Base-by-base conservation (phyloP, 2,797 vertebrate genomes). In the Menidia menidia region DNA sequence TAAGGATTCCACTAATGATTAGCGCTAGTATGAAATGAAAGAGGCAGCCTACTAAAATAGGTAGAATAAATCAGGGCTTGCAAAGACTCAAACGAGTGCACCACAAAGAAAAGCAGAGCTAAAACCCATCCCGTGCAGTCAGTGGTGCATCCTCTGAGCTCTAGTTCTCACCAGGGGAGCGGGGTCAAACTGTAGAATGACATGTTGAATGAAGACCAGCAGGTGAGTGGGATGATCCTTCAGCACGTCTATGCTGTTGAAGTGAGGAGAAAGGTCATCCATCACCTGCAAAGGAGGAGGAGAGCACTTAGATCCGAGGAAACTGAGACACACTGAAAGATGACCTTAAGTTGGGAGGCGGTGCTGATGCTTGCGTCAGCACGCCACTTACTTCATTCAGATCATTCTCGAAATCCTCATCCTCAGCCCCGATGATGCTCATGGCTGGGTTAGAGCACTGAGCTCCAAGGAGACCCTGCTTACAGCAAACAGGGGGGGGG, bases 341-440 rank as follows among this genome's bases (percentile, higher is more conserved):
- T 6, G 50, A 32, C 2, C 1, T 16, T 19, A 25, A 43, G 19
- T 19, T 2, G 16, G 56, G 19, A 52, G 1, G 6, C 4, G 15
- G 10, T 25, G 8, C 55, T 15, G 4, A 12, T 19, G 16, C 52
- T 41, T 18, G 3, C 62, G 1, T 19, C n/a, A 18, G 31, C 31
- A 33, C 3, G 64, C 63, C 16, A 90, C 96, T 96, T 86, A 97
- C 96, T 43, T 92, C 92, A 59, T 94, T 94, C 67, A 97, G 87
- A 74, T 97, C 97, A 1, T 95, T 97, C 87, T 98, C 97, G 68
- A 98, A 98, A 63, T 97, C 95, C 83, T 98, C 97, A n/a, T 98
- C 97, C 84, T 98, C 97, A 0, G 96, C 97, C 47, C 96, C 97
- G 1, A 98, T 98, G 91, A 98, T 98, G 75, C 89, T 95, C 91